Evolutionary conservation across 2,888 invertebrate genomes (phyloP), one percentile per base, ranked within the genome.

Genomic region (Bibio marci): DNA sequence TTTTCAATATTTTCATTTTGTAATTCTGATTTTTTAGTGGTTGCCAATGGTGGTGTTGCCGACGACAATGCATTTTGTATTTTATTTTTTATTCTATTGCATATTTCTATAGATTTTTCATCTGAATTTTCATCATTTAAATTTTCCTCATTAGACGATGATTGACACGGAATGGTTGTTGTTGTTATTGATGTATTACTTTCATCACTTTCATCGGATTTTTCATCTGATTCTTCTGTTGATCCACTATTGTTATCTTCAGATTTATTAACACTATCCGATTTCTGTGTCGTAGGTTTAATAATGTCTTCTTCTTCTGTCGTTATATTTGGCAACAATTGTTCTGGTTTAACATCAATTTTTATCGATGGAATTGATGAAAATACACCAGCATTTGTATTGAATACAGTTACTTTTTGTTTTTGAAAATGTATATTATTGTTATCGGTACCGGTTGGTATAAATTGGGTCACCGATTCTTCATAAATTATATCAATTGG

Each of bases 11-110:
- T 35, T 35, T 35, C 25, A 2, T 3, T 12, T 11, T 15, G 3
- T 15, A 31, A 12, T 25, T 46, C 49, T 27, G 53, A 46, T 26
- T 46, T 45, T 38, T 50, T 49, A 0, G 51, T 47, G 12, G 53
- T 49, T 33, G 49, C 48, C 32, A 34, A 1, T 12, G 27, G 30
- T 25, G 26, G 10, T 12, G 8, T 27, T n/a, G n/a, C n/a, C n/a
- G n/a, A n/a, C n/a, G n/a, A n/a, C n/a, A n/a, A n/a, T n/a, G n/a
- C n/a, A n/a, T n/a, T n/a, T n/a, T n/a, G n/a, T n/a, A n/a, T n/a
- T 32, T 33, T 19, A 22, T 22, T 22, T 22, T 6, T 6, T 6
- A 22, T 8, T 22, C 8, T 22, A 6, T 8, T 22, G 8, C 22
- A 22, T 4, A 8, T 6, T 22, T 22, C 22, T 22, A 8, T 6